A percentile compares a stretch with the other conserved stretches of the same genome.
These are phyloP conservation scores for Euwallacea similis DNA, from an alignment of 1,140 invertebrate genomes.

Conservation along the genomic window DNA sequence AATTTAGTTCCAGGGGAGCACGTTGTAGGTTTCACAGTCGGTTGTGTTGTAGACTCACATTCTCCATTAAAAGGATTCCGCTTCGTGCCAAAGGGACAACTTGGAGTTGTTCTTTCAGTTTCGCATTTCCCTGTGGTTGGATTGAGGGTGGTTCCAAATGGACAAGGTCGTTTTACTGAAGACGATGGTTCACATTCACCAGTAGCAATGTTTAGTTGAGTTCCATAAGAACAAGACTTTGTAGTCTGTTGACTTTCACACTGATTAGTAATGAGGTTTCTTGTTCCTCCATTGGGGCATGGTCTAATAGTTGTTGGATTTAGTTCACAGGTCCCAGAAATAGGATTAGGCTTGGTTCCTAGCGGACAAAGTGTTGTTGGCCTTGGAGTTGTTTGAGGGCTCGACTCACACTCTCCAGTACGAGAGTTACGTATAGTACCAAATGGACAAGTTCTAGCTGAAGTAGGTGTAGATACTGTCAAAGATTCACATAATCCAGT, in stretches of 20 bases:
- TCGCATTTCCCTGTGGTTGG: slow-evolving; percentile 15
- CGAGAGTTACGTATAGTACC: neutral
- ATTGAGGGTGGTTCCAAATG: neutral
- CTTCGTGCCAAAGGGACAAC: slow-evolving; percentile 27
- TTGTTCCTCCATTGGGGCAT: no score
- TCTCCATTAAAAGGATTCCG: neutral
- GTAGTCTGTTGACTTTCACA: slow-evolving; percentile 11
- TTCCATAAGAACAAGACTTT: slow-evolving; percentile 7
- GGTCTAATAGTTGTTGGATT: no score
- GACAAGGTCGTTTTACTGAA: neutral
- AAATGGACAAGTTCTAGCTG: slow-evolving; percentile 2
- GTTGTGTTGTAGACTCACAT: slow-evolving; percentile 5
- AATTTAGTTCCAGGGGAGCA: neutral
- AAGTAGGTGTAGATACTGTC: slow-evolving; percentile 19
- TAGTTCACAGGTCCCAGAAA: neutral
- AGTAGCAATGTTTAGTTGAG: neutral
- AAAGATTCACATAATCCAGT: slow-evolving; percentile 6
- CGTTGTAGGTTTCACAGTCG: neutral
- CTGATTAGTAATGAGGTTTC: neutral
- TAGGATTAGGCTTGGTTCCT: neutral
- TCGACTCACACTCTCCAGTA: neutral
- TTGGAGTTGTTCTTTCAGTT: slow-evolving; percentile 7
- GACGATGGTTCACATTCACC: slow-evolving; percentile 6
- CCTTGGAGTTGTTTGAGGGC: slow-evolving; percentile 16
- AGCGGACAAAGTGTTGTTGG: neutral